Evolutionary conservation across 2,113 vertebrate genomes (phyloP).

Genomic region (Pterophyllum scalare): DNA sequence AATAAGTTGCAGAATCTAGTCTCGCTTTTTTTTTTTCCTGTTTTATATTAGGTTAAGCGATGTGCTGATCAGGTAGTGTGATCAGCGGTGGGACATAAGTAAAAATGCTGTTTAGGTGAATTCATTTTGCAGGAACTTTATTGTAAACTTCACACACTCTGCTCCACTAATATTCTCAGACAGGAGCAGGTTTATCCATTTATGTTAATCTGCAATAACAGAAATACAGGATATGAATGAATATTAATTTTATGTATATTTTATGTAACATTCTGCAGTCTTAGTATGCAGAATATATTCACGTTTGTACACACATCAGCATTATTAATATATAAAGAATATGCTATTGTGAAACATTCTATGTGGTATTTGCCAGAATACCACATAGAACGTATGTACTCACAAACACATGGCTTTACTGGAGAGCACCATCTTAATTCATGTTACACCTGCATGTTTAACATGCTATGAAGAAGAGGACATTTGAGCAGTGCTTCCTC

Average conservation of each 20-base stretch:
- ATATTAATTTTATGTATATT: not conserved
- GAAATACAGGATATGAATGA: not conserved
- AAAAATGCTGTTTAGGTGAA: not conserved
- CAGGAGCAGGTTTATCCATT: not conserved
- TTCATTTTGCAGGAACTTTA: not conserved
- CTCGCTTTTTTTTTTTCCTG: not conserved
- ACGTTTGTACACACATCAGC: no score
- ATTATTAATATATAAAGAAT: not conserved
- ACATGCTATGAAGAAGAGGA: not conserved
- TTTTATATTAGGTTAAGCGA: not conserved
- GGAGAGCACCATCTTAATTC: not conserved
- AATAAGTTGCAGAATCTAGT: not conserved
- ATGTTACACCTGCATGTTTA: fast-evolving
- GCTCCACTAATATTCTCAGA: no score
- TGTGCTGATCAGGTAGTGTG: not conserved
- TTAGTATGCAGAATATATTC: no score
- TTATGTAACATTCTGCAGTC: no score
- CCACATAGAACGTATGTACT: not conserved
- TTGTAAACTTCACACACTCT: not conserved
- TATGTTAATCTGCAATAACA: not conserved
- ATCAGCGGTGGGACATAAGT: not conserved
- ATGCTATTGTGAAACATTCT: not conserved
- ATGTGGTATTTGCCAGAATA: not conserved
- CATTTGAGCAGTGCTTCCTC: not conserved
- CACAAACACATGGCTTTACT: not conserved